Base-by-base conservation (phyloP, 2,113 vertebrate species). In the Lophura nycthemera region DNA sequence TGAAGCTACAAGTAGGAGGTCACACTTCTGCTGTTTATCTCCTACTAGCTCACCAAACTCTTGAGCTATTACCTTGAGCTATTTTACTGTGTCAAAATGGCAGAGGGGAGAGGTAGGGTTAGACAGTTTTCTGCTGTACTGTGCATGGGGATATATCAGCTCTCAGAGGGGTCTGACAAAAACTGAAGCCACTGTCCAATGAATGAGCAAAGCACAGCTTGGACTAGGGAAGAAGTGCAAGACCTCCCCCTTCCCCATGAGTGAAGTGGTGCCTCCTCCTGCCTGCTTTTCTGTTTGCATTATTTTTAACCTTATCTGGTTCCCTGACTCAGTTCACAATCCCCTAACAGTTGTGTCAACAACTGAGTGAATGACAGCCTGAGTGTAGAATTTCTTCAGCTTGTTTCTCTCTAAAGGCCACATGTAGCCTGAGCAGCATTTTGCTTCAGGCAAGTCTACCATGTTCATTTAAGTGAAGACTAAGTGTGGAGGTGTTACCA, bases 221-320 rank as follows among this genome's bases (percentile, higher is more conserved):
- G 63, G 59, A 11, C 48, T 36, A 67, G 40, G 15, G 20, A 48
- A 83, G 25, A 89, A 65, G 32, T n/a, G 6, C 42, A 81, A 89
- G 89, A 72, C 12, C 29, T 69, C 32, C 19, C 9, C 12, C 19
- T 42, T 60, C 19, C 61, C 70, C 57, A 89, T 73, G 79, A 71
- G 40, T 34, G 78, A 92, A 13, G 36, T 82, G n/a, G 69, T 81
- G 82, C 74, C 77, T 71, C 89, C 77, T 71, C 63, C 82, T 78
- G 57, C 48, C 36, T n/a, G 11, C 13, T 89, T 92, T n/a, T 67
- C 47, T 42, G 1, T 90, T 57, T 89, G 86, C 70, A 75, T 86
- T 95, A 95, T 91, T 93, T 93, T 94, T 92, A 95, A 92, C 73
- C 43, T 93, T 86, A 81, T 86, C 77, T 95, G 57, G 17, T 90